These are phyloP conservation scores for Notechis scutatus DNA, from an alignment of 2,113 vertebrate species.

Conservation along the genomic window DNA sequence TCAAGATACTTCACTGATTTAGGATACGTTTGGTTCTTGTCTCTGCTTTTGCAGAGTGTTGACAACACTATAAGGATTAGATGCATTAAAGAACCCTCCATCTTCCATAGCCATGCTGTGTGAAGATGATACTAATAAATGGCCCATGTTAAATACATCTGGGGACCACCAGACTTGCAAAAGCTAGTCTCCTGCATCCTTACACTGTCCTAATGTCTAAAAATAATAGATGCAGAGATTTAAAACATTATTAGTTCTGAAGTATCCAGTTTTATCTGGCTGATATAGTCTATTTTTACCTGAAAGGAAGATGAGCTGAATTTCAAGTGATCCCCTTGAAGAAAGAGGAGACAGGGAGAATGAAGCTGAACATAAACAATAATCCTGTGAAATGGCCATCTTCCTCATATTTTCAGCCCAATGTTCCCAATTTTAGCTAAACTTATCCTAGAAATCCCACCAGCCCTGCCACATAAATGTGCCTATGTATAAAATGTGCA, in stretches of 20 bases:
- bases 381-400: background rate
- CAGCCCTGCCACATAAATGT: background rate
- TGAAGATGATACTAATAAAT: background rate
- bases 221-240: background rate
- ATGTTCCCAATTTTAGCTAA: background rate
- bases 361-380: background rate
- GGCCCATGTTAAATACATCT: background rate
- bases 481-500: background rate
- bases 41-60: background rate
- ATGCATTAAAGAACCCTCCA: background rate
- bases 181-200: background rate
- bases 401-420: background rate
- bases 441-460: background rate
- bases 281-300: background rate
- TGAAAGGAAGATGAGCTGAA: background rate
- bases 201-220: background rate
- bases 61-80: background rate
- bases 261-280: background rate
- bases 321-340: background rate
- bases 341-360: background rate
- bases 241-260: background rate
- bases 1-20: background rate
- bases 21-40: background rate
- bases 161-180: background rate
- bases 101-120: background rate